Conservation (phyloP, 2,888 invertebrate species). For the Hesperia comma region DNA sequence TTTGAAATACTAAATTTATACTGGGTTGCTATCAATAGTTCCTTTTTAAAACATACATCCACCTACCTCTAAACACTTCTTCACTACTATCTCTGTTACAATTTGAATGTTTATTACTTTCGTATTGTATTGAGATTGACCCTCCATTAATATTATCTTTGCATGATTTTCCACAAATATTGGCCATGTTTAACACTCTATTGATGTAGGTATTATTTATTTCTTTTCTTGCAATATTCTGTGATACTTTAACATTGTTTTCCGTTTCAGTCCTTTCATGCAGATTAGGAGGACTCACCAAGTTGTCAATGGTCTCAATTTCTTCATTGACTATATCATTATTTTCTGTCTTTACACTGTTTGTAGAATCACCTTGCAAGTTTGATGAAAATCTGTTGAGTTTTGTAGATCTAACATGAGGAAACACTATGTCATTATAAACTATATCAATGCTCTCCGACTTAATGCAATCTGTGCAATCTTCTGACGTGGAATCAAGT, state of each 20-base stretch:
- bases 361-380: neutral
- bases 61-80: too few species aligned
- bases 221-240: neutral
- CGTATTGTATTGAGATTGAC: too few species aligned
- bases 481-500: neutral
- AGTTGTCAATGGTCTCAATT: neutral
- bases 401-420: neutral
- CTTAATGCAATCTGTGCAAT: neutral
- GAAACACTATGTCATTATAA: neutral
- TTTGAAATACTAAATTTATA: too few species aligned
- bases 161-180: too few species aligned
- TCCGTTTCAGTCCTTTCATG: neutral
- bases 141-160: too few species aligned
- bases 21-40: too few species aligned
- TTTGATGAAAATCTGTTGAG: neutral
- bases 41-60: too few species aligned
- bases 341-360: neutral
- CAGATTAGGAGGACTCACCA: neutral
- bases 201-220: neutral
- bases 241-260: neutral
- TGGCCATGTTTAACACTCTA: neutral
- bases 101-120: neutral
- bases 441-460: neutral
- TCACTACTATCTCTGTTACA: neutral
- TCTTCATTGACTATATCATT: neutral